Evolutionary conservation across 2,888 invertebrate species (phyloP), one percentile per base, ranked within the genome.

Genomic region (Cerastis leucographa): DNA sequence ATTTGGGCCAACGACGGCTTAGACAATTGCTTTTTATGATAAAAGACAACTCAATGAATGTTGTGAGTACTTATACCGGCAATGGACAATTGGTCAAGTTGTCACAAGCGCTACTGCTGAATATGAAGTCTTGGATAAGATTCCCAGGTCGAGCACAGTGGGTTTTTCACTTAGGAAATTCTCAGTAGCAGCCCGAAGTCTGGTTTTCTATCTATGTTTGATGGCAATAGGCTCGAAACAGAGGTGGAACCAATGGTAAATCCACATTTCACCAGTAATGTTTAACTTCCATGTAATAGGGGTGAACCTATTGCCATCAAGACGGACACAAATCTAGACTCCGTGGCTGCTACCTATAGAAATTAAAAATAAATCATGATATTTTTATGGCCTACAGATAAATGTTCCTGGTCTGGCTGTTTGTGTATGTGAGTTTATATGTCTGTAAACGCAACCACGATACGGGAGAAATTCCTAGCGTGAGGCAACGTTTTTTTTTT

Each of bases 1-100:
- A 42, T 73, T 80, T 73, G 19, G 40, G 80, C 17, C 61, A 40
- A 46, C 22, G 62, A 51, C 29, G 40, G 80, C 42, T 76, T 54
- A 54, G 2, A 35, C 62, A n/a, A 62, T 46, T 73, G 40, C 40
- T 46, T 62, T 51, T 40, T 42, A 29, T n/a, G 25, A 80, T 40
- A 61, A 44, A 51, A 77, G 44, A 29, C 17, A 29, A 67, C 7
- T 67, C n/a, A 14, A 22, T 40, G 44, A 46, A 71, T 8, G 35
- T 62, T 22, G 9, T 46, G 4, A 25, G 35, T 11, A 72, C 0
- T 44, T 25, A 14, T 29, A 62, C 7, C 4, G 8, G 14, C n/a
- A n/a, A 6, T 69, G 0, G 11, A n/a, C 35, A 35, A 9, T 25
- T 0, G 14, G 67, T 2, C 5, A n/a, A n/a, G 42, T 14, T 14